Evolutionary conservation across 2,797 vertebrate species (phyloP), one percentile per base, ranked within the genome.

Genomic region (Anabas testudineus): DNA sequence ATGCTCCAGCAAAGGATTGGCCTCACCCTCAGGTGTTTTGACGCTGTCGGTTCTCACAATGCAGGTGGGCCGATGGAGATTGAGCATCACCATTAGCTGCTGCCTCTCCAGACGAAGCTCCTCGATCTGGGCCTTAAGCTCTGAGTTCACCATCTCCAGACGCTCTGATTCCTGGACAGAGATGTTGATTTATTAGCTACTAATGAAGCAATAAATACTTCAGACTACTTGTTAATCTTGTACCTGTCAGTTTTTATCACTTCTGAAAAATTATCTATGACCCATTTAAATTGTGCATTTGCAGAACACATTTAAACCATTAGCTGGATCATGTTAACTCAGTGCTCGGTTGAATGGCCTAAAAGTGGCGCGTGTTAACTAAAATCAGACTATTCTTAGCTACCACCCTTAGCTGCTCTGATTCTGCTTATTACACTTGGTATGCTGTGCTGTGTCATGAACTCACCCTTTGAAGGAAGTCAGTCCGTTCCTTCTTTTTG

Each of bases 401-500:
- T 21, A 7, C 30, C 24, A 30, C 12, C 16, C 60, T 37, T 4
- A 26, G 5, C 39, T 37, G 41, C 34, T 69, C 16, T 37, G 34
- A 56, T 47, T 62, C 45, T 59, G 32, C 32, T 71, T 21, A 48
- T 61, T 52, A 45, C n/a, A n/a, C n/a, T n/a, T n/a, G n/a, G 45
- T 18, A 13, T 46, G 45, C 39, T 52, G 24, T 55, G 78, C 71
- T 65, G 63, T 65, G 56, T 83, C 72, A 69, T 48, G 21, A 70
- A 87, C 95, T 91, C 84, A 98, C 97, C 95, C 95, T 92, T 89
- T 99, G 97, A 82, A 99, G 95, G 88, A 97, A 98, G 90, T 99
- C 97, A 0, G 97, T 99, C 42, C 96, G 95, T 89, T 99, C 97
- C 91, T 98, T 98, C 92, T 99, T 99, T 91, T 98, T 98, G 93